Evolutionary conservation across 2,797 vertebrate species (phyloP), one percentile per base, ranked within the genome.

Genomic region (Cryptoprocta ferox): DNA sequence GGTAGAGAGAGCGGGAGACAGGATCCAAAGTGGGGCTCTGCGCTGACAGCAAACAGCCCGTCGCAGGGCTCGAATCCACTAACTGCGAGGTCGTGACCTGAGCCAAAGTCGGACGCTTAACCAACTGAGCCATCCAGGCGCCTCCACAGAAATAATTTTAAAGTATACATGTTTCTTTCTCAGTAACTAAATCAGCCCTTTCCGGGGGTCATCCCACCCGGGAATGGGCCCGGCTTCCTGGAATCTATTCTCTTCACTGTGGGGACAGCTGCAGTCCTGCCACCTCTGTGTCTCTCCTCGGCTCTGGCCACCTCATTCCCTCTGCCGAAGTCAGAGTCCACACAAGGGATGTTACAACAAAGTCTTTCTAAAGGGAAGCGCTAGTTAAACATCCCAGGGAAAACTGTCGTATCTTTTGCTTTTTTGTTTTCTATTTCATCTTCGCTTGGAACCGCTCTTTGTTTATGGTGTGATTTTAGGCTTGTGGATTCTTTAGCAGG

Each of bases 161-260:
- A 93, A 78, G 37, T 81, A 42, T 65, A 28, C 5, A 0, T 84
- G 39, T 96, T 93, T 94, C 59, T 95, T 93, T 94, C 59, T 81
- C 70, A 78, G 0, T 61, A 61, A 68, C 37, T 73, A 53, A 61
- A 37, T 48, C 68, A 61, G 53, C n/a, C 6, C 14, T 50, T 6
- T 28, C 28, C 50, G n/a, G 32, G 78, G 32, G n/a, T 30, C 2
- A 0, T 92, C 92, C 19, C 21, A 30, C 50, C 6, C 37, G 45
- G 71, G 59, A 88, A 8, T 1, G 28, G 65, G 12, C 85, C 63
- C 13, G 8, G 24, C 75, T 81, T 82, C 79, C 56, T 90, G 28
- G 39, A 35, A 14, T 35, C 28, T 30, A 4, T 21, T n/a, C 50
- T 42, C 11, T 15, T 45, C 6, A 42, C 35, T 28, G 15, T 3